phyloP scores from a whole-genome alignment of 2,113 vertebrate species.

The Sorex fumeus region DNA sequence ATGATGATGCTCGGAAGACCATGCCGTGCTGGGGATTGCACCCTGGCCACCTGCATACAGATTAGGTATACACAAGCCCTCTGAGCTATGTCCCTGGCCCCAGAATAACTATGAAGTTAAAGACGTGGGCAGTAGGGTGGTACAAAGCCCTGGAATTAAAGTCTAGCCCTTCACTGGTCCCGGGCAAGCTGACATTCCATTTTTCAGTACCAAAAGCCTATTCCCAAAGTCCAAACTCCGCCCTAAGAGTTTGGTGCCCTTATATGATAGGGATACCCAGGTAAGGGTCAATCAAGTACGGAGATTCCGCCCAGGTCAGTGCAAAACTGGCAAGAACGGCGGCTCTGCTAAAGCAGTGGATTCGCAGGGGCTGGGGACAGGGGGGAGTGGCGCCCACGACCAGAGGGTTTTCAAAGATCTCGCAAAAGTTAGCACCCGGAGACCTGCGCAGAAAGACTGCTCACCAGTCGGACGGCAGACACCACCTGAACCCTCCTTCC shows the following conservation, averaged over 20 bases:
- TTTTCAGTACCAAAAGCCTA: conserved; percentile 4
- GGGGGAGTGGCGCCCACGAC: background rate
- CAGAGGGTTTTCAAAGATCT: conserved; percentile 7
- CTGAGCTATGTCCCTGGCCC: too few species aligned
- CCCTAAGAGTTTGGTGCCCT: conserved; percentile 11
- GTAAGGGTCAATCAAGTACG: background rate
- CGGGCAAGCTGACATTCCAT: background rate
- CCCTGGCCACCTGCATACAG: too few species aligned
- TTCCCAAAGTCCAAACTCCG: conserved; percentile 27
- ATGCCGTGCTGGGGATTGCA: too few species aligned
- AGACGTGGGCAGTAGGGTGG: background rate
- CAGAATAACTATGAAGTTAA: background rate
- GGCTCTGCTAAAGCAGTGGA: background rate
- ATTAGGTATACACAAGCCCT: too few species aligned
- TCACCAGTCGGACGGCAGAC: background rate
- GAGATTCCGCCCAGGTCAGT: background rate
- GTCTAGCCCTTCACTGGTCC: background rate
- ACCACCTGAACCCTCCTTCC: background rate
- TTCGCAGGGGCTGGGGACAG: background rate
- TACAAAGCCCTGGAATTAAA: background rate
- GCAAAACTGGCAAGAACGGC: background rate
- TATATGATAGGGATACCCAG: background rate
- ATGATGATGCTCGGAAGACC: too few species aligned
- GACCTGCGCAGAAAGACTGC: background rate
- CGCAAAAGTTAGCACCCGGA: background rate